phyloP scores from a whole-genome alignment of 1,140 invertebrate genomes.

The Dendroctonus valens region DNA sequence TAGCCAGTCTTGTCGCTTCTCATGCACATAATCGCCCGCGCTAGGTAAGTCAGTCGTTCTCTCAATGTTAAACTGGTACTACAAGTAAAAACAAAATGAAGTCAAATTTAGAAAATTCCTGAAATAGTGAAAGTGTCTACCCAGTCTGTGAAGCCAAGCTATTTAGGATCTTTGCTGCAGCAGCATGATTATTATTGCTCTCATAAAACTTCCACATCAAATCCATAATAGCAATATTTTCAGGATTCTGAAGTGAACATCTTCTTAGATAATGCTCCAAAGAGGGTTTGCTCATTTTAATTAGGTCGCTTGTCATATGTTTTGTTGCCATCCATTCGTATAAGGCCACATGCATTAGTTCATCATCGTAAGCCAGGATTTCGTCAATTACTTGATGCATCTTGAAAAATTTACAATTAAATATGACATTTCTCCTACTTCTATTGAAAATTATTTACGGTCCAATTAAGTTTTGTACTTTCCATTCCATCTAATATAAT shows the following conservation, averaged over 20 bases:
- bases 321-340: slow-evolving; percentile 92
- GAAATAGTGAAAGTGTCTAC: slow-evolving; percentile 52
- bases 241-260: slow-evolving; percentile 54
- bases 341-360: slow-evolving; percentile 84
- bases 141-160: slow-evolving; percentile 80
- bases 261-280: slow-evolving; percentile 78
- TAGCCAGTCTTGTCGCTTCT: slow-evolving; percentile 79
- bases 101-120: not conserved
- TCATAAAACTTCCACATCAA: slow-evolving; percentile 97
- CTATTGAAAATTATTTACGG: slow-evolving; percentile 13
- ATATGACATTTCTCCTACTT: not conserved
- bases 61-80: slow-evolving; percentile 63
- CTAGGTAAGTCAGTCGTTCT: slow-evolving; percentile 85
- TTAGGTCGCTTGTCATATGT: slow-evolving; percentile 71
- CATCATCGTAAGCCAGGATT: slow-evolving; percentile 66
- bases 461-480: slow-evolving; percentile 17
- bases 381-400: slow-evolving; percentile 41
- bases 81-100: slow-evolving; percentile 21
- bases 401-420: slow-evolving; percentile 17
- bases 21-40: slow-evolving; percentile 92
- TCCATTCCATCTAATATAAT: slow-evolving; percentile 27
- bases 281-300: slow-evolving; percentile 75
- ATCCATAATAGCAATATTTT: slow-evolving; percentile 71
- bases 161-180: slow-evolving; percentile 89
- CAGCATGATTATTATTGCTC: slow-evolving; percentile 84